Base-by-base conservation (phyloP, 2,113 vertebrate genomes). In the Pogonocichla stellata region DNA sequence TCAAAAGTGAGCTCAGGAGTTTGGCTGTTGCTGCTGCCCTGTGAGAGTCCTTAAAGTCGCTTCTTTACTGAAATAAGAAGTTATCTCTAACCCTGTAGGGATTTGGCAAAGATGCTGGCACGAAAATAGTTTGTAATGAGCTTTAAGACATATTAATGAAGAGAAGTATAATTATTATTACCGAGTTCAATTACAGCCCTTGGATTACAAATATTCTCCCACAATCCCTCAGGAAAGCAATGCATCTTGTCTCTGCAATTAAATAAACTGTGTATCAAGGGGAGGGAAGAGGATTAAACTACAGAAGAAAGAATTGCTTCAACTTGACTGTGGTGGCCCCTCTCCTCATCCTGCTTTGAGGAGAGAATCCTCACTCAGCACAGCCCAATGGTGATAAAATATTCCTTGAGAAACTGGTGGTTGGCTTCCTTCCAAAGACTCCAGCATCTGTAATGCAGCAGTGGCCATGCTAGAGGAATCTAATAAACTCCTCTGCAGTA, bases 101-200 rank as follows among this genome's bases (percentile, higher is more conserved):
- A 95, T 79, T 91, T 95, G 91, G 83, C 77, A 77, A 95, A 96
- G 94, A 96, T 95, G 88, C 82, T 77, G 81, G 92, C 95, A 95
- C 80, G 14, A 93, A 94, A 97, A 90, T 80, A 97, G 88, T 96
- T 96, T 92, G 94, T 95, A 96, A 96, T 94, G 93, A 95, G 94
- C 92, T 90, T 91, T 96, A 95, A 94, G 94, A 93, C 92, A 90
- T 80, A 91, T 94, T 96, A 95, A 96, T 90, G 92, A 96, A 94
- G 94, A 91, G 93, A 94, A 94, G 93, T 90, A 70, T 94, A 94
- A 95, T 96, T 92, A 95, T 96, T 97, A 91, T 94, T 92, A 90
- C 91, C 2, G 62, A 93, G 94, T 95, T 96, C 97, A 95, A 89
- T 95, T 92, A 93, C 95, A 96, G 93, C 79, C 85, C 87, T 28